Conservation (phyloP, 1,140 invertebrate genomes). For the Apis laboriosa region DNA sequence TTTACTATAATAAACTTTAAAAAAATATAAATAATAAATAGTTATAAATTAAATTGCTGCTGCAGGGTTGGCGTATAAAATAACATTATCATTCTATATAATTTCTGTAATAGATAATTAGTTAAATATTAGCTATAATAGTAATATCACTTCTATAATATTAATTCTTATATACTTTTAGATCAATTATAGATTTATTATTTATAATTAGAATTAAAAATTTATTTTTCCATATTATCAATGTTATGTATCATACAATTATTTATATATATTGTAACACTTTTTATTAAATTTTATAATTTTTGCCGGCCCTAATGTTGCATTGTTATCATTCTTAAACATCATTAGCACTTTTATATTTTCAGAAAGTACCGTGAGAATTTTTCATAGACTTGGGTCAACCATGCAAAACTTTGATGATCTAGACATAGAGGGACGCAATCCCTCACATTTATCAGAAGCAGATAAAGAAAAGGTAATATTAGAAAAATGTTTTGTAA, state of each 20-base stretch:
- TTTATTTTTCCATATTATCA: not conserved
- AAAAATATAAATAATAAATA: not conserved
- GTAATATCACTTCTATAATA: not conserved
- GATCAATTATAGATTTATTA: not conserved
- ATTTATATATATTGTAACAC: not conserved
- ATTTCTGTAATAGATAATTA: not conserved
- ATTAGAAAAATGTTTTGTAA: not conserved
- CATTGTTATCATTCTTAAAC: conserved; percentile 4
- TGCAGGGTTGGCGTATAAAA: conserved; percentile 38
- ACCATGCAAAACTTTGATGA: conserved; percentile 80
- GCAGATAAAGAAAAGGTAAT: conserved; percentile 80
- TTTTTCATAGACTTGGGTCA: conserved; percentile 45
- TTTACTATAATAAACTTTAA: not conserved
- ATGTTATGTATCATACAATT: not conserved
- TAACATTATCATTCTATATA: not conserved
- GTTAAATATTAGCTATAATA: not conserved
- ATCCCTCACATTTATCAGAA: conserved; percentile 77
- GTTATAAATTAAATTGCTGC: conserved; percentile 23
- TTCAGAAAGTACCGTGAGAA: conserved; percentile 68
- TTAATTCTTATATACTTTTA: not conserved
- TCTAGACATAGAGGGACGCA: conserved; percentile 80
- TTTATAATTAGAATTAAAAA: not conserved
- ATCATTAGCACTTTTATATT: conserved; percentile 62
- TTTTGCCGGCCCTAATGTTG: conserved; percentile 34
- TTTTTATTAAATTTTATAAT: not conserved